Percentiles rank a stretch among this genome's conserved stretches.
These are phyloP conservation scores for Drosophila ochracea DNA, from an alignment of 2,888 invertebrate species.

Conservation along the genomic window DNA sequence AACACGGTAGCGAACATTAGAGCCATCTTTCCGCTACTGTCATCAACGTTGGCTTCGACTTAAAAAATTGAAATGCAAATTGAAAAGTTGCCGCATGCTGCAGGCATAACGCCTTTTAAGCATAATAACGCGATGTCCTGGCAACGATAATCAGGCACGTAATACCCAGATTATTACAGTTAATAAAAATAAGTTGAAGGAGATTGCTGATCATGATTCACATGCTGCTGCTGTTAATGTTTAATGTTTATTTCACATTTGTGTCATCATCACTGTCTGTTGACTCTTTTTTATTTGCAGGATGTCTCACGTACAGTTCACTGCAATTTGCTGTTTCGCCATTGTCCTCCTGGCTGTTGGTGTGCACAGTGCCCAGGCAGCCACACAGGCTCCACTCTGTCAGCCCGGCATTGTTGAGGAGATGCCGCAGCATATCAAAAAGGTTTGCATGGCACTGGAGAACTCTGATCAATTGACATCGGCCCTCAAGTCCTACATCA, in stretches of 20 bases:
- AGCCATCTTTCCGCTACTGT: constrained; percentile 21
- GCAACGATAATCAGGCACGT: constrained; percentile 49
- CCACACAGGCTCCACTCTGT: constrained; percentile 86
- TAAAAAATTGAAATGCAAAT: constrained; percentile 35
- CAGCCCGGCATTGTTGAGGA: constrained; percentile 87
- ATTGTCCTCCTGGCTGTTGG: constrained; percentile 63
- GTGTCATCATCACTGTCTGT: background rate
- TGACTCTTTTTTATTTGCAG: constrained; percentile 42
- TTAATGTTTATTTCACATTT: constrained; percentile 23
- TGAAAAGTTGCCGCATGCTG: constrained; percentile 18
- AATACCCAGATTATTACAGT: constrained; percentile 46
- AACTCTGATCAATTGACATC: constrained; percentile 84
- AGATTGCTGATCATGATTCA: background rate
- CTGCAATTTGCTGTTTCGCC: constrained; percentile 65
- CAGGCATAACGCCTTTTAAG: constrained; percentile 38
- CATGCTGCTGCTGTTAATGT: constrained; percentile 14
- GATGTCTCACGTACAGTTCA: constrained; percentile 80
- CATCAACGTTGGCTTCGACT: constrained; percentile 28
- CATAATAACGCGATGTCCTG: constrained; percentile 36
- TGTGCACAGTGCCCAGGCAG: constrained; percentile 53
- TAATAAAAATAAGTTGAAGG: constrained; percentile 56
- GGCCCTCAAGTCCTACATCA: constrained; percentile 84
- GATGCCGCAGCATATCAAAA: constrained; percentile 87
- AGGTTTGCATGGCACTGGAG: constrained; percentile 87
- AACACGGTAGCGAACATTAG: constrained; percentile 64